Evolutionary conservation across 1,140 invertebrate genomes (phyloP).

Genomic region (Solenopsis fugax): DNA sequence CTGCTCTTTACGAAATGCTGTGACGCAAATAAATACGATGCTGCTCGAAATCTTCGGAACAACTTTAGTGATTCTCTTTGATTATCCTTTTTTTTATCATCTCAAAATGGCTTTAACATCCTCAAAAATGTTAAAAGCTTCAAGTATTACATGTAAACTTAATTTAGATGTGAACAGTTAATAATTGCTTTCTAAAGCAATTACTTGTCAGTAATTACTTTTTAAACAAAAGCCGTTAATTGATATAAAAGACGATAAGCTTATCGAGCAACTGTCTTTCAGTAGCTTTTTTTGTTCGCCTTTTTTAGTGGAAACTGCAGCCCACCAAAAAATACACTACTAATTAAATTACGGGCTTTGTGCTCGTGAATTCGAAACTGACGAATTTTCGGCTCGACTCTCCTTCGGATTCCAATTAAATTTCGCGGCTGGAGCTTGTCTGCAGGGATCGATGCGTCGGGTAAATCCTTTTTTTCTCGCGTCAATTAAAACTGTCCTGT

Average conservation of each 20-base stretch:
- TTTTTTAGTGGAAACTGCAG: conserved; percentile 3
- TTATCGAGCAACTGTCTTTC: neutral
- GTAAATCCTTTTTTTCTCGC: conserved; percentile 32
- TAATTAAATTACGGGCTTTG: conserved; percentile 56
- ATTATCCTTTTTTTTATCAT: too few relatives aligned
- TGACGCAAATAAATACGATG: neutral
- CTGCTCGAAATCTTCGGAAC: neutral
- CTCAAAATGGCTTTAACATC: too few relatives aligned
- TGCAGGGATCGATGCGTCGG: conserved; percentile 28
- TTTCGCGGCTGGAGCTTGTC: conserved; percentile 55
- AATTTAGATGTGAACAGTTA: neutral
- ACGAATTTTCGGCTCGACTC: conserved; percentile 65
- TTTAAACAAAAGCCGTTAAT: neutral
- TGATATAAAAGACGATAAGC: conserved; percentile 3
- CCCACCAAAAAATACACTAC: conserved; percentile 16
- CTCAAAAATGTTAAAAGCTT: too few relatives aligned
- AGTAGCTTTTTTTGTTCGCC: neutral
- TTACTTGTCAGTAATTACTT: neutral
- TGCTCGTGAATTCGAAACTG: conserved; percentile 30
- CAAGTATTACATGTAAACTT: neutral
- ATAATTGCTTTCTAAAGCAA: neutral
- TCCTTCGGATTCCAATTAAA: conserved; percentile 68
- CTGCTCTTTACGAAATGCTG: conserved; percentile 1
- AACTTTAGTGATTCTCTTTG: too few relatives aligned
- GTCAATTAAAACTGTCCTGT: conserved; percentile 62